Evolutionary conservation across 2,797 vertebrate genomes (phyloP).

Genomic region (Amblyraja radiata): DNA sequence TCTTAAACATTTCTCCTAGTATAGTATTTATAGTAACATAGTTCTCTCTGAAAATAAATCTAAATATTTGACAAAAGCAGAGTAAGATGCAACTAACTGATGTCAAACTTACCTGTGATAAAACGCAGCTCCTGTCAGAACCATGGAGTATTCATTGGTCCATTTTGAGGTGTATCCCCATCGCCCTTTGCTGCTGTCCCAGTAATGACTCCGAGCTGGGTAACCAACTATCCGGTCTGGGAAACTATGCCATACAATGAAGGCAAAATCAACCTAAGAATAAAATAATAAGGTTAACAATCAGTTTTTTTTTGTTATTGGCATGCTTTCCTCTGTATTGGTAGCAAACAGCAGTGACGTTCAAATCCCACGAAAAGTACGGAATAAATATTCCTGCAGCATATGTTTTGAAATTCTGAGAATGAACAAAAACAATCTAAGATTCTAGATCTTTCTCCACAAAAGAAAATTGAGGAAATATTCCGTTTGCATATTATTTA

Average conservation of each 20-base stretch:
- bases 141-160: constrained; percentile 33
- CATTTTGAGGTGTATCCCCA: constrained; percentile 28
- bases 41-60: neutral
- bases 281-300: neutral
- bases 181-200: constrained; percentile 23
- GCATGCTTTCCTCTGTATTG: neutral
- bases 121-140: constrained; percentile 33
- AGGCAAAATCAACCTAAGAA: constrained; percentile 36
- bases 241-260: constrained; percentile 32
- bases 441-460: neutral
- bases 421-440: neutral
- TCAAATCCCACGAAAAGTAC: neutral
- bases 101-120: constrained; percentile 18
- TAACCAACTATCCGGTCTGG: constrained; percentile 33
- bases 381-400: neutral
- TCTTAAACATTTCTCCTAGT: neutral
- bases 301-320: neutral
- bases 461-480: neutral
- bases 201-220: constrained; percentile 30
- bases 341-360: neutral
- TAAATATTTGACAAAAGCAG: constrained; percentile 11
- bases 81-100: neutral
- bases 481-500: neutral
- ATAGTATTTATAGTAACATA: too few species aligned
- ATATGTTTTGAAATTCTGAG: neutral